Evolutionary conservation across 2,113 vertebrate species (phyloP).

Genomic region (Corythornis cristatus): DNA sequence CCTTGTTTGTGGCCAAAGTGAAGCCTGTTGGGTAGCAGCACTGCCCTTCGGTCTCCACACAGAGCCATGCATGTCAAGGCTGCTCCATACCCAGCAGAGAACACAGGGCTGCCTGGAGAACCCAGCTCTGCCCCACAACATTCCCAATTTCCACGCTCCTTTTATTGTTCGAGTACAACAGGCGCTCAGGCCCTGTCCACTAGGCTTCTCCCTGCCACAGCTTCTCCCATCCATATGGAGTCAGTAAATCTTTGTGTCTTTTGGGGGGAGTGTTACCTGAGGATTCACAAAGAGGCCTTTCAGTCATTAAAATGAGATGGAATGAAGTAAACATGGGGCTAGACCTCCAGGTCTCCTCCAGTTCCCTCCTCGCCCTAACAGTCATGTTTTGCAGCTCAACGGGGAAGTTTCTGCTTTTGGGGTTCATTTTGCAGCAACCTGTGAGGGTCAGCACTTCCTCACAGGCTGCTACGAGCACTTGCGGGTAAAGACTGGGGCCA

Average conservation of each 20-base stretch:
- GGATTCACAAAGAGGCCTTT: neutral
- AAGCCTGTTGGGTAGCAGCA: conserved; percentile 78
- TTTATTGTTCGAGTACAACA: fast-evolving
- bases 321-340: neutral
- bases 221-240: neutral
- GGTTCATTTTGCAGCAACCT: neutral
- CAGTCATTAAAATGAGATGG: neutral
- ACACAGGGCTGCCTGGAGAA: neutral
- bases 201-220: neutral
- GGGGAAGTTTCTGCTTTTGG: neutral
- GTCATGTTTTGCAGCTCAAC: neutral
- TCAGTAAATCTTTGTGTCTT: neutral
- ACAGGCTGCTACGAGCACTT: neutral
- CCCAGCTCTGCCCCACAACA: fast-evolving
- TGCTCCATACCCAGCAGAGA: fast-evolving
- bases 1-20: conserved; percentile 88
- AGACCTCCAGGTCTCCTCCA: neutral
- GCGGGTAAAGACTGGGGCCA: neutral
- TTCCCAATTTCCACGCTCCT: fast-evolving
- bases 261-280: neutral
- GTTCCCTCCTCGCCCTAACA: no score
- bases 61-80: fast-evolving
- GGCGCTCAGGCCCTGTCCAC: fast-evolving
- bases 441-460: neutral
- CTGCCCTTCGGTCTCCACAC: fast-evolving